Conservation (phyloP, 2,888 invertebrate species). For the Microdon myrmicae region DNA sequence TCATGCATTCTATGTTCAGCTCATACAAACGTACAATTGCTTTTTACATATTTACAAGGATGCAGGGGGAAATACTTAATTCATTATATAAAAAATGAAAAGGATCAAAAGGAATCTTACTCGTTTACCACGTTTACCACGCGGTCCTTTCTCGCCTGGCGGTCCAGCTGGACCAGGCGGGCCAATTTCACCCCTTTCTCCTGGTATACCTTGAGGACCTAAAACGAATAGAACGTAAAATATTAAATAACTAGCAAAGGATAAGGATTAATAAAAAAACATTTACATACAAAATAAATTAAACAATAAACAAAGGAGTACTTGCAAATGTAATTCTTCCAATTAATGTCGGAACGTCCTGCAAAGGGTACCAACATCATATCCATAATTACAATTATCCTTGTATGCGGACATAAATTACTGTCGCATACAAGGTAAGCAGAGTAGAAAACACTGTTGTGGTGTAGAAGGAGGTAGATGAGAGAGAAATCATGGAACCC, state of each 20-base stretch:
- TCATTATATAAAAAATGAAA: no score
- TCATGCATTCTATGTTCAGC: no score
- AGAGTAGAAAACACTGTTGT: no score
- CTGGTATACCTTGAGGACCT: slow-evolving; percentile 64
- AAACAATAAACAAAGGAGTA: no score
- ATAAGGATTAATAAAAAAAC: no score
- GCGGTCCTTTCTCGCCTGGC: slow-evolving; percentile 87
- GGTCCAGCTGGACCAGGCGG: slow-evolving; percentile 80
- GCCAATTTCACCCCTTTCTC: slow-evolving; percentile 69
- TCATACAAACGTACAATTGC: no score
- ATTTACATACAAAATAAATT: no score
- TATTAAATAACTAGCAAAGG: slow-evolving; percentile 12
- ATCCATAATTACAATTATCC: slow-evolving; percentile 47
- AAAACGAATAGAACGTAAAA: slow-evolving; percentile 10
- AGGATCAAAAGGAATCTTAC: no score
- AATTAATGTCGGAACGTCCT: slow-evolving; percentile 7
- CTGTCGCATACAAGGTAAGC: slow-evolving; percentile 16
- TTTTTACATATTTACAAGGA: slow-evolving; percentile 5
- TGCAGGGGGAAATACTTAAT: slow-evolving; percentile 4
- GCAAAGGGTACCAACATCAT: not conserved
- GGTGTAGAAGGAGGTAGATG: no score
- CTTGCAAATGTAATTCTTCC: slow-evolving; percentile 13
- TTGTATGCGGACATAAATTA: slow-evolving; percentile 45
- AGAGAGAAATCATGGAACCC: no score
- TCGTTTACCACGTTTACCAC: slow-evolving; percentile 94